Evolutionary conservation across 30 jellyfish, hydroid and myxozoan genomes (phyloP), one percentile per base, ranked within the genome.

Genomic region (Hydra vulgaris): DNA sequence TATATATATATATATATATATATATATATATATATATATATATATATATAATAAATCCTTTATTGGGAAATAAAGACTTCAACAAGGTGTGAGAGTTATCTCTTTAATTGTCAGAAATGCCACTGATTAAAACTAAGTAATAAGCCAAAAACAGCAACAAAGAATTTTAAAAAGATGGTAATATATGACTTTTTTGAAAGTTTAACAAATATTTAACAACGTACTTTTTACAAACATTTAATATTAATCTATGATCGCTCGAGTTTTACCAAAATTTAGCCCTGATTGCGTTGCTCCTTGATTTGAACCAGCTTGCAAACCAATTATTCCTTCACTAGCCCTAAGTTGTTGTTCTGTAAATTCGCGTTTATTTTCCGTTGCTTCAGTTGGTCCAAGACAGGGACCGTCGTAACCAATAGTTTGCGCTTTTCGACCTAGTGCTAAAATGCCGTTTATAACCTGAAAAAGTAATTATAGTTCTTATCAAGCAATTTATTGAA

Each of bases 241-340:
- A 25, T 12, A 15, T 26, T 81, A 92, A 82, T 92, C 98, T 12
- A 94, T 73, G 70, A 89, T 84, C 0, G 95, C 86, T 18, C 98
- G 91, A 22, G 89, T 77, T 54, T 92, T 87, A 0, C 96, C 96
- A 79, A 87, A 71, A 81, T 81, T 92, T 23, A 73, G 70, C 23
- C 96, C 98, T 15, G 95, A 89, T 26, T 88, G 97, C 54, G 77
- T 78, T 0, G 99, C 99, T 7, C 96, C 96, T 78, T 84, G 85
- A 77, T 87, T 93, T 18, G 96, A 88, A 15, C 99, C 99, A 91
- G 84, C 84, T 70, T 93, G 99, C 82, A 87, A 40, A 17, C 99
- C 95, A 72, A 93, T 87, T 18, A 86, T 80, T 25, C 95, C 95
- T 21, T 88, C 70, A n/a, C 99, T 95, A 8, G 96, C 95, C 25